Evolutionary conservation across 1,140 invertebrate genomes (phyloP).

Genomic region (Hetaerina americana): DNA sequence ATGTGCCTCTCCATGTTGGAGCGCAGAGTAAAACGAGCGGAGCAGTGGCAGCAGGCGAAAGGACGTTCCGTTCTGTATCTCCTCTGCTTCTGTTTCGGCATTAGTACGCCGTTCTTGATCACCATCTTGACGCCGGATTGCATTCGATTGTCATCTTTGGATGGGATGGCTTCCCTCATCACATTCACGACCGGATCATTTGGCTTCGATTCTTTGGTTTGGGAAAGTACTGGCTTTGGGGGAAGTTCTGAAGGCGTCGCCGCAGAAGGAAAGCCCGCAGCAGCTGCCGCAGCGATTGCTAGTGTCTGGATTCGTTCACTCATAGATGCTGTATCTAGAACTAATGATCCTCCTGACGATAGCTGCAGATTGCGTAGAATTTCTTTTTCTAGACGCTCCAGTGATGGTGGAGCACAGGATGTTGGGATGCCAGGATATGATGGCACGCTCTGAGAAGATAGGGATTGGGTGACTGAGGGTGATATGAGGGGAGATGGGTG

Average conservation of each 20-base stretch:
- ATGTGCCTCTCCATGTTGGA: constrained; percentile 90
- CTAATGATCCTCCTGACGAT: constrained; percentile 45
- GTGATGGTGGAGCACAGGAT: background rate
- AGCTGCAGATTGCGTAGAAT: constrained; percentile 48
- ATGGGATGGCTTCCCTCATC: background rate
- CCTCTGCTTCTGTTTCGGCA: constrained; percentile 81
- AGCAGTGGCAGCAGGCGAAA: constrained; percentile 77
- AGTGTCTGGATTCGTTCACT: background rate
- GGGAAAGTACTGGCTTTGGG: background rate
- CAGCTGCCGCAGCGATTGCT: background rate
- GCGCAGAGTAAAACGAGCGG: constrained; percentile 73
- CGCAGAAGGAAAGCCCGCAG: background rate
- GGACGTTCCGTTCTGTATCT: constrained; percentile 82
- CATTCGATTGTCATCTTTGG: background rate
- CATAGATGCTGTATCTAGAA: constrained; percentile 32
- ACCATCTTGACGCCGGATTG: constrained; percentile 63
- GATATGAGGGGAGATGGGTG: background rate
- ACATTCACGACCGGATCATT: background rate
- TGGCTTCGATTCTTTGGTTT: constrained; percentile 7
- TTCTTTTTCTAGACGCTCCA: constrained; percentile 49
- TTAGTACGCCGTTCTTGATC: constrained; percentile 74
- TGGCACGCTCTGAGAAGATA: constrained; percentile 16
- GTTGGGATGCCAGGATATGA: constrained; percentile 39
- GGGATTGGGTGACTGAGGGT: background rate
- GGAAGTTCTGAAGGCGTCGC: background rate